Evolutionary conservation across 2,113 vertebrate genomes (phyloP).

Genomic region (Zosterops japonicus): DNA sequence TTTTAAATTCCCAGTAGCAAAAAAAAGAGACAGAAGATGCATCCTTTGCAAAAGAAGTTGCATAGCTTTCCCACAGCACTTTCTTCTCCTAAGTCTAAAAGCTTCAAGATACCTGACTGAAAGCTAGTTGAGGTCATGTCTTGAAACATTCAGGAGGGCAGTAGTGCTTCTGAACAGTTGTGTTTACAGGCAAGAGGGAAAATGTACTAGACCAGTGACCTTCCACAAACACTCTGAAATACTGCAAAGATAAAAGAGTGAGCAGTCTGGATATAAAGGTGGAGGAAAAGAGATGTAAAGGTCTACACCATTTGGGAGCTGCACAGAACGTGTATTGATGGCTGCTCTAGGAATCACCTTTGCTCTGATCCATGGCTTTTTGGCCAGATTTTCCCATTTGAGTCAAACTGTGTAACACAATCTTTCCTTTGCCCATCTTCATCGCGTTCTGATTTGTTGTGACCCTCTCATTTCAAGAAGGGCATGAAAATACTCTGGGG

Average conservation of each 20-base stretch:
- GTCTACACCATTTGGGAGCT: background rate
- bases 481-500: background rate
- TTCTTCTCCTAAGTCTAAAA: background rate
- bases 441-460: rapidly evolving
- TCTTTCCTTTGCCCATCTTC: background rate
- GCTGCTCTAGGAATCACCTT: background rate
- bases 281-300: background rate
- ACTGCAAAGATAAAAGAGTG: background rate
- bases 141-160: background rate
- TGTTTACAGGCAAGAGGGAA: background rate
- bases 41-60: background rate
- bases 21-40: background rate
- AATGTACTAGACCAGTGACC: background rate
- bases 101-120: background rate
- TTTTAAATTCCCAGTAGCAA: background rate
- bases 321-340: rapidly evolving
- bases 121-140: background rate
- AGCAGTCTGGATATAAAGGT: background rate
- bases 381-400: background rate
- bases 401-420: background rate
- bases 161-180: background rate
- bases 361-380: background rate
- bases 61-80: background rate
- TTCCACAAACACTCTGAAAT: background rate
- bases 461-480: background rate